Evolutionary conservation across 2,888 invertebrate species (phyloP).

Genomic region (Cacoxenus indagator): DNA sequence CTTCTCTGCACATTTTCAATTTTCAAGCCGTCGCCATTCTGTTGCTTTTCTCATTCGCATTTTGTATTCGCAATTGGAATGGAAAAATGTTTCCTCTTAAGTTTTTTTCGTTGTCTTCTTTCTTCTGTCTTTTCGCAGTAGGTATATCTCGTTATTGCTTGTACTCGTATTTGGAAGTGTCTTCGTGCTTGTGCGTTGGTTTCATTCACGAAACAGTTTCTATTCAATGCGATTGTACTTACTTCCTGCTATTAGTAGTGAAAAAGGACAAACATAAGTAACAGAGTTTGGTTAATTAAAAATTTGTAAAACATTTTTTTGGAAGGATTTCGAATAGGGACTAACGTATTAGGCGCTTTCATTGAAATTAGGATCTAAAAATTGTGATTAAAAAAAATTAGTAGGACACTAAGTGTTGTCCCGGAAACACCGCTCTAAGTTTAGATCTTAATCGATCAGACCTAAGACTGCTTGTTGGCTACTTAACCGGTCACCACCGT

Average conservation of each 20-base stretch:
- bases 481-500: no score
- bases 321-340: no score
- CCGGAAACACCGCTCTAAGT: no score
- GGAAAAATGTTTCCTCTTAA: not conserved
- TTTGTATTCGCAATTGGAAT: constrained; percentile 16
- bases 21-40: constrained; percentile 16
- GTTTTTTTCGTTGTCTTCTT: constrained; percentile 12
- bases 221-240: not conserved
- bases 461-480: no score
- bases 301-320: not conserved
- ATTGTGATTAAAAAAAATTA: no score
- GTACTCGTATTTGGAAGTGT: constrained; percentile 3
- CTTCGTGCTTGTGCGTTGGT: not conserved
- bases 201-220: constrained; percentile 5
- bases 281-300: not conserved
- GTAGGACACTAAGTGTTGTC: no score
- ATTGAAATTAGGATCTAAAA: no score
- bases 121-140: not conserved
- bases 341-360: no score
- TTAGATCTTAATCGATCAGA: no score
- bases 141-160: not conserved
- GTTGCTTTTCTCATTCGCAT: constrained; percentile 16
- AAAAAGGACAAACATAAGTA: not conserved
- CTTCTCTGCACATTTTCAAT: constrained; percentile 33
- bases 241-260: not conserved